These are phyloP conservation scores for Steatornis caripensis DNA, from an alignment of 2,113 vertebrate genomes.

Conservation along the genomic window DNA sequence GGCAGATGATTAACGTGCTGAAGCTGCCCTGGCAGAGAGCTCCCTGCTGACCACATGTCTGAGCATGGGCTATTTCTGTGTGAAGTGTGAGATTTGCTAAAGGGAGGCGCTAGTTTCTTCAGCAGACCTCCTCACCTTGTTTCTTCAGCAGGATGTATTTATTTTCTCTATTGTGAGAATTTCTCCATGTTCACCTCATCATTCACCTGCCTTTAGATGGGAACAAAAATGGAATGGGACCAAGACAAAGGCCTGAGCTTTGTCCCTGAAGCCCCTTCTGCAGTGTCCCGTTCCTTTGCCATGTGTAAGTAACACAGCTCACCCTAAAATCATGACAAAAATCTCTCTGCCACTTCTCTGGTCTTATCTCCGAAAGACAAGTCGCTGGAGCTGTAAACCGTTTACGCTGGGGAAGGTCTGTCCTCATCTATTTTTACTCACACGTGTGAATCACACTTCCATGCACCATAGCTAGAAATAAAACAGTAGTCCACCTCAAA, in stretches of 20 bases:
- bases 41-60: not conserved
- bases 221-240: not conserved
- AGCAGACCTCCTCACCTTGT: not conserved
- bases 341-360: not conserved
- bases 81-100: not conserved
- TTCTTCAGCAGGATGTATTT: not conserved
- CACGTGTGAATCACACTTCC: slow-evolving; percentile 28
- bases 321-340: not conserved
- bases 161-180: not conserved
- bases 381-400: not conserved
- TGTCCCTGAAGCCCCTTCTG: not conserved
- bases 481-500: slow-evolving; percentile 35
- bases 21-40: not conserved
- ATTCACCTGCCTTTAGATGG: not conserved
- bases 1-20: not conserved
- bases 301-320: not conserved
- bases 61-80: not conserved
- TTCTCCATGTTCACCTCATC: not conserved
- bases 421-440: slow-evolving; percentile 51
- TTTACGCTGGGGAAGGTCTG: slow-evolving; percentile 26
- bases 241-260: not conserved
- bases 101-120: not conserved
- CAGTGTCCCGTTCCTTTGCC: not conserved
- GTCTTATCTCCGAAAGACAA: not conserved
- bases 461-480: slow-evolving; percentile 44